These are phyloP conservation scores for Plectrocnemia conspersa DNA, from an alignment of 1,140 invertebrate genomes.

Conservation along the genomic window DNA sequence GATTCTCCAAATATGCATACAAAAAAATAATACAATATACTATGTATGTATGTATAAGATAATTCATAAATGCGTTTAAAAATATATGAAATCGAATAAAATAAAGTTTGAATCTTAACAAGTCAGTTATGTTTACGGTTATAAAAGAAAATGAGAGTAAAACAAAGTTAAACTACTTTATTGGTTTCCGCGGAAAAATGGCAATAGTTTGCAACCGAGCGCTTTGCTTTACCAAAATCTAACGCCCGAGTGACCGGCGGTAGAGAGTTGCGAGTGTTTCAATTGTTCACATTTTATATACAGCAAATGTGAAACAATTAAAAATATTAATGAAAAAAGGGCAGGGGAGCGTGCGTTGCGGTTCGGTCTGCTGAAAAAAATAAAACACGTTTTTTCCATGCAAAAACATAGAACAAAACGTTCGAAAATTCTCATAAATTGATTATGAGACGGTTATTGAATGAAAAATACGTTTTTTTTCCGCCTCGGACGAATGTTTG, in stretches of 20 bases:
- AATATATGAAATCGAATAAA: too few relatives aligned
- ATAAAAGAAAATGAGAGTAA: too few relatives aligned
- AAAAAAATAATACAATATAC: too few relatives aligned
- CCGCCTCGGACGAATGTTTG: slow-evolving; percentile 12
- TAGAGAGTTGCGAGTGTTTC: slow-evolving; percentile 9
- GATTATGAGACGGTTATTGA: slow-evolving; percentile 34
- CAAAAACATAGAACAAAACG: slow-evolving; percentile 4
- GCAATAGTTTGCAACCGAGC: slow-evolving; percentile 17
- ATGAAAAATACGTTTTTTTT: slow-evolving; percentile 14
- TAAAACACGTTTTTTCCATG: slow-evolving; percentile 6
- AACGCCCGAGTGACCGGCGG: not conserved
- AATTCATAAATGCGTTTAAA: too few relatives aligned
- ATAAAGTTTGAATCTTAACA: too few relatives aligned
- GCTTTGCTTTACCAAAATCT: not conserved
- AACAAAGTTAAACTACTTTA: too few relatives aligned
- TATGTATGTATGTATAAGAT: too few relatives aligned
- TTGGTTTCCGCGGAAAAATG: too few relatives aligned
- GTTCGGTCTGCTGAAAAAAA: slow-evolving; percentile 14
- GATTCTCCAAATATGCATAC: not conserved
- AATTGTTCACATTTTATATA: slow-evolving; percentile 32
- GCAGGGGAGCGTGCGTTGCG: slow-evolving; percentile 15
- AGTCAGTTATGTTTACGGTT: too few relatives aligned
- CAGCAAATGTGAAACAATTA: slow-evolving; percentile 34
- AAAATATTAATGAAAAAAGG: slow-evolving; percentile 35
- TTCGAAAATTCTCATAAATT: slow-evolving; percentile 34